phyloP scores from a whole-genome alignment of 2,797 vertebrate species.

The Thaleichthys pacificus region DNA sequence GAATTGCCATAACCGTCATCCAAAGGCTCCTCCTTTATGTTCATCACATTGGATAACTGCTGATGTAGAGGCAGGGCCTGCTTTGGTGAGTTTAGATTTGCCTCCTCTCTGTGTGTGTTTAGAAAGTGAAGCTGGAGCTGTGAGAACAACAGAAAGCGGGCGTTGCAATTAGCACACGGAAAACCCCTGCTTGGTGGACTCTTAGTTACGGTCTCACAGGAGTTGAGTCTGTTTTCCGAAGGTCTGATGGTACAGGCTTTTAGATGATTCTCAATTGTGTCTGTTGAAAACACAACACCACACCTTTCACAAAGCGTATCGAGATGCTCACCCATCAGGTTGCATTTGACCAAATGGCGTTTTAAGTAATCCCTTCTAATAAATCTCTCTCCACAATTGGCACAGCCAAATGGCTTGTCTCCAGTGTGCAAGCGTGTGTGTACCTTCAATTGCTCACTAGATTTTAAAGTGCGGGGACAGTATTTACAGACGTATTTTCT shows the following conservation, averaged over 20 bases:
- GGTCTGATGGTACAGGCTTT: slow-evolving; percentile 44
- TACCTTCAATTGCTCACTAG: slow-evolving; percentile 50
- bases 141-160: slow-evolving; percentile 76
- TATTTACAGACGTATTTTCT: slow-evolving; percentile 65
- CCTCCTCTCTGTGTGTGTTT: slow-evolving; percentile 67
- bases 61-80: slow-evolving; percentile 61
- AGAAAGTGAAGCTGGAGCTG: slow-evolving; percentile 81
- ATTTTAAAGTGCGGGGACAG: slow-evolving; percentile 73
- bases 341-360: slow-evolving; percentile 72
- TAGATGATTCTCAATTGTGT: slow-evolving; percentile 60
- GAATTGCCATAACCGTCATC: slow-evolving; percentile 51
- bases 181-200: slow-evolving; percentile 59
- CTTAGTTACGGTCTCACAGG: slow-evolving; percentile 32
- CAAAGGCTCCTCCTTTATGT: slow-evolving; percentile 68
- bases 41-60: slow-evolving; percentile 58
- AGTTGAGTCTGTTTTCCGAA: slow-evolving; percentile 28
- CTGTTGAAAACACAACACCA: slow-evolving; percentile 60
- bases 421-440: slow-evolving; percentile 77
- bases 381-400: slow-evolving; percentile 72
- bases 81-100: slow-evolving; percentile 28
- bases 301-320: slow-evolving; percentile 67
- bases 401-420: slow-evolving; percentile 74
- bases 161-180: slow-evolving; percentile 76
- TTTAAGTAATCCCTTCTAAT: slow-evolving; percentile 76
- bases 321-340: slow-evolving; percentile 23